Evolutionary conservation across 2,113 vertebrate genomes (phyloP).

Genomic region (Atractosteus spatula): DNA sequence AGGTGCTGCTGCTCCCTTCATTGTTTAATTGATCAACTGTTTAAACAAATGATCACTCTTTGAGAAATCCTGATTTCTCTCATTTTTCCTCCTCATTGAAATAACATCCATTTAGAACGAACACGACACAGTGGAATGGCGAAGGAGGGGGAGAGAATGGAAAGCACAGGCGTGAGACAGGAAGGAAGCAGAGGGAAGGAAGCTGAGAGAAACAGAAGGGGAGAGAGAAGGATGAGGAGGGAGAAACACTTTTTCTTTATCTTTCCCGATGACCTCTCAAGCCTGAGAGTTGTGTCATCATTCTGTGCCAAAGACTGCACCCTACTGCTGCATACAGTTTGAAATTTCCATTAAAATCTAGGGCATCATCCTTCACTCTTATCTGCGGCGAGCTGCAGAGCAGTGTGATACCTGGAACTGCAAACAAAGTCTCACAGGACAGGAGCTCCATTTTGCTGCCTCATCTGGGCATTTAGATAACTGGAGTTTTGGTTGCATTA

Average conservation of each 20-base stretch:
- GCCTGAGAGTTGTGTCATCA: constrained; percentile 70
- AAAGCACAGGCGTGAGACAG: neutral
- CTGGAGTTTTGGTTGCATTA: neutral
- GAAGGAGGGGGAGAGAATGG: neutral
- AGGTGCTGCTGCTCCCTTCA: too few relatives aligned
- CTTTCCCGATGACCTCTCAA: constrained; percentile 69
- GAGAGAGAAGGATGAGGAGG: neutral
- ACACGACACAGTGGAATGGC: neutral
- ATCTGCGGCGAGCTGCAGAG: constrained; percentile 65
- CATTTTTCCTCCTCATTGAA: too few relatives aligned
- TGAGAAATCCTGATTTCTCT: too few relatives aligned
- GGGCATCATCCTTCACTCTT: constrained; percentile 75
- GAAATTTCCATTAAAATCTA: constrained; percentile 76
- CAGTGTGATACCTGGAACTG: constrained; percentile 51
- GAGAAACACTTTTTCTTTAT: constrained; percentile 61
- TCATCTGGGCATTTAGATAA: neutral
- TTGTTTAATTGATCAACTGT: too few relatives aligned
- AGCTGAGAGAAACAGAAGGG: neutral
- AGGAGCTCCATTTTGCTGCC: neutral
- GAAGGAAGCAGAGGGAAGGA: neutral
- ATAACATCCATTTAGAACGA: too few relatives aligned
- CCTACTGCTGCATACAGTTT: constrained; percentile 52
- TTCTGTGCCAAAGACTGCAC: constrained; percentile 69
- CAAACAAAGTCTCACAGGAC: constrained; percentile 55
- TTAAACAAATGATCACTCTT: too few relatives aligned